A percentile compares a stretch with the other conserved stretches of the same genome.
Conservation (phyloP, 2,888 invertebrate species). For the Xestia ashworthii region DNA sequence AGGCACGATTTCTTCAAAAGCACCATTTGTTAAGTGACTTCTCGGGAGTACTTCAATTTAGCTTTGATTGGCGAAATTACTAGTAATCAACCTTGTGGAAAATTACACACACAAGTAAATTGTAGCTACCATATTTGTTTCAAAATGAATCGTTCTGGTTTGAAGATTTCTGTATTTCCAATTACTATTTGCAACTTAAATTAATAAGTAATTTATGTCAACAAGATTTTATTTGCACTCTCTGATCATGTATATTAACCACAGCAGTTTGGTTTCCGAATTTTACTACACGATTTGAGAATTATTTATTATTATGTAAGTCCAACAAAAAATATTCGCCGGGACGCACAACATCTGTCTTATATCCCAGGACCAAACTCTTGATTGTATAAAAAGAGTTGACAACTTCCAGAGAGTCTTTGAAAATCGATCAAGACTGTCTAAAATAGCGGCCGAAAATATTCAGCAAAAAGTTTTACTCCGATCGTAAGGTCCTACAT, state of each 20-base stretch:
- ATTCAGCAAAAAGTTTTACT: conserved; percentile 48
- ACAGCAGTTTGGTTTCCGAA: neutral
- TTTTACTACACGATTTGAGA: conserved; percentile 7
- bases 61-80: conserved; percentile 26
- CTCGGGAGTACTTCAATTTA: conserved; percentile 15
- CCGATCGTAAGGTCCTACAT: conserved; percentile 21
- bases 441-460: conserved; percentile 45
- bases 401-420: conserved; percentile 52
- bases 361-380: conserved; percentile 38
- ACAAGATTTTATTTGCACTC: neutral
- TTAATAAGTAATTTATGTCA: neutral
- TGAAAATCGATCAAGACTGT: conserved; percentile 51
- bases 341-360: conserved; percentile 43
- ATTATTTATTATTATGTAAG: conserved; percentile 35
- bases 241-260: neutral
- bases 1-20: conserved; percentile 14
- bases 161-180: neutral
- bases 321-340: conserved; percentile 27
- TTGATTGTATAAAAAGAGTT: conserved; percentile 57
- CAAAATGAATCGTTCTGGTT: neutral
- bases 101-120: neutral
- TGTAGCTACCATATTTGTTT: neutral
- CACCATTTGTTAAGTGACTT: neutral
- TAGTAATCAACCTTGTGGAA: conserved; percentile 4
- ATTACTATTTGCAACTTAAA: neutral